Conservation (phyloP, 2,113 vertebrate genomes). For the Glaucidium brasilianum region DNA sequence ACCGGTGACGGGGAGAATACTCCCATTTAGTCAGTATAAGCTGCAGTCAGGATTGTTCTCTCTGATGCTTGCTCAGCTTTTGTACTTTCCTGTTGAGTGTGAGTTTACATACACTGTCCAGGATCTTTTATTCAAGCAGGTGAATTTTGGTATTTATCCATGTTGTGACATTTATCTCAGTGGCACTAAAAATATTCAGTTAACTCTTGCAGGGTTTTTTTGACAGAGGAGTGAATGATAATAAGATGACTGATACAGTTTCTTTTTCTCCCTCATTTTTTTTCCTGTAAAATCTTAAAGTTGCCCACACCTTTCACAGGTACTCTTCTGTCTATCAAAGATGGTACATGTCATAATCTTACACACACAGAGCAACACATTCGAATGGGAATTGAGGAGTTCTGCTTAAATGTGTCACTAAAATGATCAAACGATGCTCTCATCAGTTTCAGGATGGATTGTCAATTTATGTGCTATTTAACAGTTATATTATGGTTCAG, state of each 20-base stretch:
- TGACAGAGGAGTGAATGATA: background rate
- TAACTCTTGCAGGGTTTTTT: background rate
- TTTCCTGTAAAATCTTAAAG: background rate
- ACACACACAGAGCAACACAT: background rate
- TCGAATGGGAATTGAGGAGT: conserved; percentile 34
- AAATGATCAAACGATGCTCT: background rate
- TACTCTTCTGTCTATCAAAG: background rate
- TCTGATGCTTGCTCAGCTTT: background rate
- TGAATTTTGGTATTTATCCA: background rate
- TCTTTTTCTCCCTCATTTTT: background rate
- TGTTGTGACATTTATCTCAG: background rate
- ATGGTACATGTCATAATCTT: background rate
- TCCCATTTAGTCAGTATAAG: background rate
- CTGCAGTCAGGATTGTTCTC: background rate
- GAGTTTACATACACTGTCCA: background rate
- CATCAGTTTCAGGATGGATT: background rate
- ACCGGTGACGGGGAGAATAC: background rate
- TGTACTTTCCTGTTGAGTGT: background rate
- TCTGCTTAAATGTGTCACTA: conserved; percentile 20
- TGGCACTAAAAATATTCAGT: background rate
- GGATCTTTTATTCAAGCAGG: background rate
- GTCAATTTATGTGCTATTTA: conserved; percentile 7
- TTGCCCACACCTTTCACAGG: background rate
- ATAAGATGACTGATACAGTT: background rate
- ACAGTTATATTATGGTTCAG: background rate